These are phyloP conservation scores for Callochromis pleurospilus DNA, from an alignment of 2,113 vertebrate genomes.

Conservation along the genomic window DNA sequence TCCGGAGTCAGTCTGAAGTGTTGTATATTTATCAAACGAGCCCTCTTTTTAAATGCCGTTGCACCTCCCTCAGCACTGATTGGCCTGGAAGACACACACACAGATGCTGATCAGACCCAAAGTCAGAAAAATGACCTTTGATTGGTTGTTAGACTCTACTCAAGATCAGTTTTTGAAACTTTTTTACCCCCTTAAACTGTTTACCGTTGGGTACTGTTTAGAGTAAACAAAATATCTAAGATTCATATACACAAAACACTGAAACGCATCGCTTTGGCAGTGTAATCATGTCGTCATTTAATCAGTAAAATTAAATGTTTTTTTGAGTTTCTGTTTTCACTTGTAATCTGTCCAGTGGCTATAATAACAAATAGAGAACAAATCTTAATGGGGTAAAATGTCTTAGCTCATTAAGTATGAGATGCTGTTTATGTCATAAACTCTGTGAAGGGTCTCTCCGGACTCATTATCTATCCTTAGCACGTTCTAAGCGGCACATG, in stretches of 20 bases:
- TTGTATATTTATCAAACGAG: constrained; percentile 21
- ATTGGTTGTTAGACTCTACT: constrained; percentile 25
- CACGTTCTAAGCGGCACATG: background rate
- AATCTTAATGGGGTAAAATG: background rate
- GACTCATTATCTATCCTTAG: constrained; percentile 12
- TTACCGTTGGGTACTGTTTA: background rate
- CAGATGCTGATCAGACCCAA: background rate
- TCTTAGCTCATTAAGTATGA: background rate
- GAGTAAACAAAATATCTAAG: background rate
- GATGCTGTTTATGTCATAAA: background rate
- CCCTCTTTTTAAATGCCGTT: constrained; percentile 20
- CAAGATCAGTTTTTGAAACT: background rate
- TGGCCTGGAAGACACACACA: constrained; percentile 41
- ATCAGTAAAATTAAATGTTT: background rate
- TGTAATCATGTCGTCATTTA: background rate
- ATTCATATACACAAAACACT: background rate
- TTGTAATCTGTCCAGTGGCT: background rate
- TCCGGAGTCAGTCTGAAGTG: constrained; percentile 23
- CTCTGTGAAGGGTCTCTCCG: background rate
- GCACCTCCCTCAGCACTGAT: constrained; percentile 55
- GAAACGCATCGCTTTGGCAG: background rate
- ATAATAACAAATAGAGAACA: background rate
- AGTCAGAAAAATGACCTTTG: constrained; percentile 17
- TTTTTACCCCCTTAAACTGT: background rate
- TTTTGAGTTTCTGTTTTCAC: background rate